Evolutionary conservation across 2,888 invertebrate genomes (phyloP).

Genomic region (Eudasyphora cyanicolor): DNA sequence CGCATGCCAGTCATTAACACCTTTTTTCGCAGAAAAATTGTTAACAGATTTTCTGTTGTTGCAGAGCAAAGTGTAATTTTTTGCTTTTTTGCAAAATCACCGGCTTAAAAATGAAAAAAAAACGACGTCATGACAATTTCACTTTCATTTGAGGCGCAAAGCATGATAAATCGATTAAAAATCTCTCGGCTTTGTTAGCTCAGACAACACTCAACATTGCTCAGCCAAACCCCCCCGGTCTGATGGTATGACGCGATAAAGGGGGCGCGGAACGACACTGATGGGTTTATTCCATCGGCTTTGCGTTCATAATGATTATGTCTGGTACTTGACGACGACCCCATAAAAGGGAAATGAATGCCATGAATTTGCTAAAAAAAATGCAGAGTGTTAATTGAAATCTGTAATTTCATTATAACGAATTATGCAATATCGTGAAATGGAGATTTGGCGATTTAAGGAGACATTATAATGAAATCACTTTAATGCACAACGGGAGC

Average conservation of each 20-base stretch:
- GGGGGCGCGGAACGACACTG: not conserved
- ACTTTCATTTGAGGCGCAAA: slow-evolving; percentile 34
- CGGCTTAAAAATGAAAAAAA: not conserved
- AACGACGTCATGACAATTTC: slow-evolving; percentile 24
- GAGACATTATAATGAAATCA: not conserved
- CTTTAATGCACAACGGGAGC: not conserved
- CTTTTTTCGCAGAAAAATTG: slow-evolving; percentile 16
- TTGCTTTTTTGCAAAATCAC: slow-evolving; percentile 13
- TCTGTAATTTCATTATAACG: not conserved
- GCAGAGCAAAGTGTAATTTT: not conserved
- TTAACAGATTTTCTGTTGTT: not conserved
- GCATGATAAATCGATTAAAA: slow-evolving; percentile 45
- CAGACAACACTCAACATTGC: not conserved
- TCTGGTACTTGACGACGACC: not conserved
- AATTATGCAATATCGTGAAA: not conserved
- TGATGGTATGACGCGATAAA: no score
- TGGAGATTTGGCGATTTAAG: not conserved
- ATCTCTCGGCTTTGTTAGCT: slow-evolving; percentile 4
- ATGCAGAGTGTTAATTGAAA: not conserved
- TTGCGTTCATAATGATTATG: not conserved
- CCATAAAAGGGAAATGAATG: not conserved
- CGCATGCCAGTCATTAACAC: slow-evolving; percentile 55
- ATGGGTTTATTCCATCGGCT: not conserved
- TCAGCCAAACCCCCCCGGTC: no score
- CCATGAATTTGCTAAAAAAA: not conserved